Conservation (phyloP, 2,113 vertebrate species). For the Actenoides hombroni region DNA sequence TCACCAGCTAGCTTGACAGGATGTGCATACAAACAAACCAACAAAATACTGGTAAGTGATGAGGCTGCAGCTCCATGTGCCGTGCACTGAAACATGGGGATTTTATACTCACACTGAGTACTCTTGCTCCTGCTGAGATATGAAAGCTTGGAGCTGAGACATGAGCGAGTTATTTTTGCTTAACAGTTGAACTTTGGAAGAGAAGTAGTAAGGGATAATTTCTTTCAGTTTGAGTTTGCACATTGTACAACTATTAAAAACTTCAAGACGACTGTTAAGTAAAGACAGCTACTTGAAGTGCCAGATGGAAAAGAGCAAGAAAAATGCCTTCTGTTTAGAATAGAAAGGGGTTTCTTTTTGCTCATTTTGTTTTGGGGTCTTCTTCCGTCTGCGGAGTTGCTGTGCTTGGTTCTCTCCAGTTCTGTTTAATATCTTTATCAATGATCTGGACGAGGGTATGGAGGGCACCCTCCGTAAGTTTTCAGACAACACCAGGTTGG, state of each 20-base stretch:
- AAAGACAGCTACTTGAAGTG: slow-evolving; percentile 55
- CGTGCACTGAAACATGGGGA: background rate
- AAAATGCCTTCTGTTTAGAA: slow-evolving; percentile 32
- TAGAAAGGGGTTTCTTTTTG: background rate
- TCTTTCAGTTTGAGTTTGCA: slow-evolving; percentile 41
- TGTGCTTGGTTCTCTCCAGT: background rate
- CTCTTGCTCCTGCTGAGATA: background rate
- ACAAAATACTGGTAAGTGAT: background rate
- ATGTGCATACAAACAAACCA: background rate
- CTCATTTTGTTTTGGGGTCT: background rate
- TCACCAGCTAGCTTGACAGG: background rate
- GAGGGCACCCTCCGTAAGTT: background rate
- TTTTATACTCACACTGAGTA: background rate
- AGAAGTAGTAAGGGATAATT: slow-evolving; percentile 6
- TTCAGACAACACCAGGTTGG: background rate
- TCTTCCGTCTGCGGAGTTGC: background rate
- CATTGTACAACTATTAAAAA: slow-evolving; percentile 26
- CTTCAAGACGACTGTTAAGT: slow-evolving; percentile 37
- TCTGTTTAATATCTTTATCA: background rate
- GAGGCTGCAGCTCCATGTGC: background rate
- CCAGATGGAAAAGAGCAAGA: slow-evolving; percentile 55
- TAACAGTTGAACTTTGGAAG: slow-evolving; percentile 29
- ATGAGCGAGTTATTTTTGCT: slow-evolving; percentile 1
- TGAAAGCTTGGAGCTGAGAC: background rate
- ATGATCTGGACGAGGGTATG: background rate